Evolutionary conservation across 1,140 invertebrate species (phyloP).

Genomic region (Drosophila serrata): DNA sequence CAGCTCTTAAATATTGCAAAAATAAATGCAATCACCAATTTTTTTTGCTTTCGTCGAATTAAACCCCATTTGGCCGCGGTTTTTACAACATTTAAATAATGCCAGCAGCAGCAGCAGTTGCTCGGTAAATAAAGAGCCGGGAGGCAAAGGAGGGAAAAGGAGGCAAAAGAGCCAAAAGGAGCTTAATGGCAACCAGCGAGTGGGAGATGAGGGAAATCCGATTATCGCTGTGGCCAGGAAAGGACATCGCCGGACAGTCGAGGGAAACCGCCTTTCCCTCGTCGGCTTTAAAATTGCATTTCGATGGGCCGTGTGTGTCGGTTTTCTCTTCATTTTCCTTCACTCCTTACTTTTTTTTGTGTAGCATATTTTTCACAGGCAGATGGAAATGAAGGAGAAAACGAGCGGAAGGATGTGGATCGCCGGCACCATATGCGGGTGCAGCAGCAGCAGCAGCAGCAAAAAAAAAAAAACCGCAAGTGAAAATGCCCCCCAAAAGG

Average conservation of each 20-base stretch:
- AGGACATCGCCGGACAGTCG: conserved; percentile 17
- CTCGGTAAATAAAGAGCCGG: conserved; percentile 2
- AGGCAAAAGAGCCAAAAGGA: conserved; percentile 5
- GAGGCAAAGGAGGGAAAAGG: background rate
- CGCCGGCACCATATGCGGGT: conserved; percentile 50
- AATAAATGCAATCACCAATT: background rate
- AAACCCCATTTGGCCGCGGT: conserved; percentile 12
- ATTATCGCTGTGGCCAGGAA: conserved; percentile 41
- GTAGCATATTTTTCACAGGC: conserved; percentile 32
- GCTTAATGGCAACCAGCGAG: conserved; percentile 21
- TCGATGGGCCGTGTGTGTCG: conserved; percentile 53
- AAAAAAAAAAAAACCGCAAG: conserved; percentile 62
- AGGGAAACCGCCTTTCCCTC: conserved; percentile 5
- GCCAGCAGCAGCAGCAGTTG: conserved; percentile 2
- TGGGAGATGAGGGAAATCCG: conserved; percentile 21
- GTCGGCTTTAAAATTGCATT: conserved; percentile 67
- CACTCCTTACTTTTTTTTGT: background rate
- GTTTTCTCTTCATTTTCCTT: background rate
- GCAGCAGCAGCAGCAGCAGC: background rate
- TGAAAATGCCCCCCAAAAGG: conserved; percentile 63
- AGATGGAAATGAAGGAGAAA: conserved; percentile 13
- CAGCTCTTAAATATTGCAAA: background rate
- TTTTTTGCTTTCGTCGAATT: background rate
- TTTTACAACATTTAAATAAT: conserved; percentile 32
- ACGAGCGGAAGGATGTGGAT: conserved; percentile 13